phyloP scores from a whole-genome alignment of 2,113 vertebrate genomes.

The Scolopax mira region DNA sequence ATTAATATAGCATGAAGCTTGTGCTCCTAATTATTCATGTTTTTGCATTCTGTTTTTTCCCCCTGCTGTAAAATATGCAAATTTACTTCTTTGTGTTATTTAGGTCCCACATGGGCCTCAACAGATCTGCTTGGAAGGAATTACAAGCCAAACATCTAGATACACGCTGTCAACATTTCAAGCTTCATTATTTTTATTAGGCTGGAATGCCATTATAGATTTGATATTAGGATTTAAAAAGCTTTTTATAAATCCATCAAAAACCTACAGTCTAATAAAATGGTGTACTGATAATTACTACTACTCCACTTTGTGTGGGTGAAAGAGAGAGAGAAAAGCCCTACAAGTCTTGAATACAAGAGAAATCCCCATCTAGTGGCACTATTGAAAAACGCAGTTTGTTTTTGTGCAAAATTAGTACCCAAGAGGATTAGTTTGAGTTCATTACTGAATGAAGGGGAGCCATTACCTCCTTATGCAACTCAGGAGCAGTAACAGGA shows the following conservation, averaged over 20 bases:
- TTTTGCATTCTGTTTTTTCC: constrained; percentile 68
- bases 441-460: constrained; percentile 67
- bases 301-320: neutral
- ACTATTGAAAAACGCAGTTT: constrained; percentile 72
- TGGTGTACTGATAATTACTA: constrained; percentile 64
- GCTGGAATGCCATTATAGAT: constrained; percentile 62
- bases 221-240: constrained; percentile 73
- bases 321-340: constrained; percentile 34
- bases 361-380: constrained; percentile 77
- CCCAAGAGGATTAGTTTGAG: constrained; percentile 75
- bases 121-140: constrained; percentile 60
- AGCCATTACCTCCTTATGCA: constrained; percentile 65
- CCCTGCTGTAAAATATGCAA: constrained; percentile 72
- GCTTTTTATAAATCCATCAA: constrained; percentile 65
- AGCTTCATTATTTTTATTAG: constrained; percentile 73
- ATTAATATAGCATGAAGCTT: constrained; percentile 70
- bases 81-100: constrained; percentile 69
- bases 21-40: constrained; percentile 67
- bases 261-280: constrained; percentile 69
- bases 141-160: constrained; percentile 64
- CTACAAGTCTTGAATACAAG: constrained; percentile 16
- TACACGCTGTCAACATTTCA: constrained; percentile 63
- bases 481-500: constrained; percentile 51
- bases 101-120: constrained; percentile 59
- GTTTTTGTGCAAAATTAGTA: constrained; percentile 77